These are phyloP conservation scores for Triplophysa rosa DNA, from an alignment of 2,113 vertebrate genomes.

Conservation along the genomic window DNA sequence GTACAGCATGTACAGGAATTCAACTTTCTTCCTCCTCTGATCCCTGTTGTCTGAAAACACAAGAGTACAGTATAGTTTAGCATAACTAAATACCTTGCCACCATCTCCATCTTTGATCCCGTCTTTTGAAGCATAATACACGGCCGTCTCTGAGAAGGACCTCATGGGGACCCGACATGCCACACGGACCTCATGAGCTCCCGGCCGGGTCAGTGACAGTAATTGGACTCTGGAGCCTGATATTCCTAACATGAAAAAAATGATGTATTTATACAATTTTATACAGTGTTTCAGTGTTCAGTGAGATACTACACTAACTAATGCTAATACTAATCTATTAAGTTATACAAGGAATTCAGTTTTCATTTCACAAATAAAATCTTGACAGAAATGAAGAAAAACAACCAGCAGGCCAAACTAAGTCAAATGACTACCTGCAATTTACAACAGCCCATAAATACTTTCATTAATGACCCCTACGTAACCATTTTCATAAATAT, in stretches of 20 bases:
- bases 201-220: slow-evolving; percentile 73
- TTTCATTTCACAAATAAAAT: neutral
- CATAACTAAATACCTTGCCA: slow-evolving; percentile 70
- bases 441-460: neutral
- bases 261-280: neutral
- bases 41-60: neutral
- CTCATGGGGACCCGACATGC: slow-evolving; percentile 73
- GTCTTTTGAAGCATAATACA: slow-evolving; percentile 84
- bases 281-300: no score
- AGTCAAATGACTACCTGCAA: no score
- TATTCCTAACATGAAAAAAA: slow-evolving; percentile 68
- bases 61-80: neutral
- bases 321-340: no score
- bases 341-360: neutral
- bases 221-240: slow-evolving; percentile 76
- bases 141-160: slow-evolving; percentile 79
- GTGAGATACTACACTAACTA: no score
- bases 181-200: slow-evolving; percentile 73
- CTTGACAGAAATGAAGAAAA: neutral
- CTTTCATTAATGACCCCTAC: neutral
- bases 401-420: no score
- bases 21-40: neutral
- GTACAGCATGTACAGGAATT: neutral
- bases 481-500: neutral
- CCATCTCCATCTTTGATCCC: slow-evolving; percentile 82